Evolutionary conservation across 2,113 vertebrate genomes (phyloP).

Genomic region (Ifrita kowaldi): DNA sequence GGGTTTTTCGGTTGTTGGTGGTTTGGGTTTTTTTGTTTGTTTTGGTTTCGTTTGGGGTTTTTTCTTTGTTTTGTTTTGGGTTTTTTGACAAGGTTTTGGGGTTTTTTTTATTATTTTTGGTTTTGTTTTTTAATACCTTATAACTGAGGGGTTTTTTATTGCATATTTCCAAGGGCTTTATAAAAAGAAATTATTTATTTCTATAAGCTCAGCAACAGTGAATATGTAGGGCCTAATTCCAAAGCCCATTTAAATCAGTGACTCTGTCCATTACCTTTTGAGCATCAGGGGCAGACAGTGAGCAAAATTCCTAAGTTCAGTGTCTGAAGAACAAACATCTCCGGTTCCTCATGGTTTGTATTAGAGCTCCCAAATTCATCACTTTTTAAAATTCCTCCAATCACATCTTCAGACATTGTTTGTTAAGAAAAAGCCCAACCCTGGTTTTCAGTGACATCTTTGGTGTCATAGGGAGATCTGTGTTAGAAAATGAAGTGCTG

Average conservation of each 20-base stretch:
- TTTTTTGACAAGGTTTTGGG: background rate
- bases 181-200: background rate
- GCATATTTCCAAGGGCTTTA: background rate
- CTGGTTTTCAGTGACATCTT: background rate
- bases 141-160: background rate
- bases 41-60: background rate
- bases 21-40: background rate
- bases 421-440: background rate
- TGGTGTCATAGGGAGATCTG: background rate
- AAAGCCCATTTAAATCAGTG: background rate
- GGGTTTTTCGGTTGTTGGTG: background rate
- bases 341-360: background rate
- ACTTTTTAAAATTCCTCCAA: background rate
- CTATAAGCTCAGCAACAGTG: background rate
- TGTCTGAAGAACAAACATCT: background rate
- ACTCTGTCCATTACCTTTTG: background rate
- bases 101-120: accelerated
- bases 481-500: conserved; percentile 4
- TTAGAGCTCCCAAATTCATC: background rate
- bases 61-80: accelerated
- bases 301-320: background rate
- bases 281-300: background rate
- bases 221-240: background rate
- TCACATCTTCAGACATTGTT: background rate
- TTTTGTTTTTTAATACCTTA: background rate